Conservation (phyloP, 64 coral and sea anemone genomes). For the Stichodactyla helianthus region DNA sequence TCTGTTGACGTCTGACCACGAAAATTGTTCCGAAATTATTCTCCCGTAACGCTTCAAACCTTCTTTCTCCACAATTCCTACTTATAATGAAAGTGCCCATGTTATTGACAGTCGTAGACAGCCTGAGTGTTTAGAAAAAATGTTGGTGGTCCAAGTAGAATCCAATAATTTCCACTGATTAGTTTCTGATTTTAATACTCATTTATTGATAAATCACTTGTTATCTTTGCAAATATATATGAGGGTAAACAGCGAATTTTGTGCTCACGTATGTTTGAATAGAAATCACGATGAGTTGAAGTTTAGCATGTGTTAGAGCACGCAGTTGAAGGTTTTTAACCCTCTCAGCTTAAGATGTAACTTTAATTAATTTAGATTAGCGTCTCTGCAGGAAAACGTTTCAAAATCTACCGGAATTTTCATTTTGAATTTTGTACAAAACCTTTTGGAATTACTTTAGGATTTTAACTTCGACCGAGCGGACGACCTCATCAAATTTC, state of each 20-base stretch:
- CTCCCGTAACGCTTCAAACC: not conserved
- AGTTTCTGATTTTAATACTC: not conserved
- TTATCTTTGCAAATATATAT: not conserved
- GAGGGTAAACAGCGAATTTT: not conserved
- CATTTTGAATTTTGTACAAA: not conserved
- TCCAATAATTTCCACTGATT: not conserved
- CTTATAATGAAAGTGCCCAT: not conserved
- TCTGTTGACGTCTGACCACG: not conserved
- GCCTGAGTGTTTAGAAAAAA: not conserved
- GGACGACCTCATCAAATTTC: not conserved
- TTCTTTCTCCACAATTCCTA: not conserved
- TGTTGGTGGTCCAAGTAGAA: not conserved
- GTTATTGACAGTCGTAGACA: not conserved
- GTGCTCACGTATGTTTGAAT: too few relatives aligned
- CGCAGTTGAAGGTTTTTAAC: too few relatives aligned
- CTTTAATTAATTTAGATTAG: not conserved
- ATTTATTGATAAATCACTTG: not conserved
- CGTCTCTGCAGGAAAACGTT: too few relatives aligned
- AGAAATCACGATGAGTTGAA: not conserved
- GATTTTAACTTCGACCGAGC: not conserved
- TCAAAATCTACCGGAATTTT: not conserved
- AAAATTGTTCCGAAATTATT: not conserved
- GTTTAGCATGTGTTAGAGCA: not conserved
- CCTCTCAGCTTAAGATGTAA: too few relatives aligned
- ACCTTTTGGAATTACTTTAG: not conserved